phyloP scores from a whole-genome alignment of 2,797 vertebrate genomes.

The Catharus ustulatus region DNA sequence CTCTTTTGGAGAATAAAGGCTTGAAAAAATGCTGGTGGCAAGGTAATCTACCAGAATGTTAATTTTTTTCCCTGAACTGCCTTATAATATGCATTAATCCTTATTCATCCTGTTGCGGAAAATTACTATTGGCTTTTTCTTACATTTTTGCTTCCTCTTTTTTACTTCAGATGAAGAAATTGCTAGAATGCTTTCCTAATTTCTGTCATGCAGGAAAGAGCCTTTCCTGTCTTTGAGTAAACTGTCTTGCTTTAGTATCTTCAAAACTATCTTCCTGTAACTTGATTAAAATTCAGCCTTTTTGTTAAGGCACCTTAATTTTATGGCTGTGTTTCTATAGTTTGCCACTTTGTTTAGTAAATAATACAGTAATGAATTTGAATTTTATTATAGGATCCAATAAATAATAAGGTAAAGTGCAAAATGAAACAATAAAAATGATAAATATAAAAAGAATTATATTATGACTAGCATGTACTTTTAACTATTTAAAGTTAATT shows the following conservation, averaged over 20 bases:
- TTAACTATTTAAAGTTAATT: neutral
- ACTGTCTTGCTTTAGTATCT: neutral
- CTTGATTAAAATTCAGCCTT: slow-evolving; percentile 65
- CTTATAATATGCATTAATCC: neutral
- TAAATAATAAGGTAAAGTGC: slow-evolving; percentile 66
- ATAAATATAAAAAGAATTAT: slow-evolving; percentile 68
- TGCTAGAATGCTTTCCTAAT: neutral
- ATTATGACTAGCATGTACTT: neutral
- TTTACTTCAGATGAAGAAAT: neutral
- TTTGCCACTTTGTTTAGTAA: slow-evolving; percentile 61
- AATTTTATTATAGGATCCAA: slow-evolving; percentile 57
- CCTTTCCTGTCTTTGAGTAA: neutral
- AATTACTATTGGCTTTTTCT: neutral
- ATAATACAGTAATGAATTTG: slow-evolving; percentile 64
- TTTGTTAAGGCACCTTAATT: slow-evolving; percentile 68
- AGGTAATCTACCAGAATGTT: neutral
- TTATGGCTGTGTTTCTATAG: slow-evolving; percentile 59
- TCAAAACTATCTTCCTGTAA: slow-evolving; percentile 34
- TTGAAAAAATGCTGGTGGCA: slow-evolving; percentile 8
- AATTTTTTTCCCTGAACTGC: slow-evolving; percentile 16
- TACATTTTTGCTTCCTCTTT: neutral
- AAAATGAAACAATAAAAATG: slow-evolving; percentile 66
- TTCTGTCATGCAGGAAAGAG: neutral
- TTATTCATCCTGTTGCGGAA: neutral
- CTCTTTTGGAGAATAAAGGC: neutral